A percentile compares a stretch with the other conserved stretches of the same genome.
Evolutionary conservation across 2,888 invertebrate genomes (phyloP).

Genomic region (Bombylius discolor): DNA sequence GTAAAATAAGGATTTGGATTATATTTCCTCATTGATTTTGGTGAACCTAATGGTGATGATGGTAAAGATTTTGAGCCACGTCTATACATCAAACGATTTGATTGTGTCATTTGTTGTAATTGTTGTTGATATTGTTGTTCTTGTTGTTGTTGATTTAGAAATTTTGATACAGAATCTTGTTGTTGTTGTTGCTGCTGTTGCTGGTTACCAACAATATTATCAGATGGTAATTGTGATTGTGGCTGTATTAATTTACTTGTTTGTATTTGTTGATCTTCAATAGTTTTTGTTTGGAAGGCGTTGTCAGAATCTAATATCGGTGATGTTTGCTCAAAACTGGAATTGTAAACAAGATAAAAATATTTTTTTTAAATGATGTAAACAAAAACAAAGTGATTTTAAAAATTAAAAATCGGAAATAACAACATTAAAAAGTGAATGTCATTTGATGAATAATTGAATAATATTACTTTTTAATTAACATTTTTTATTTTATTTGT

Average conservation of each 20-base stretch:
- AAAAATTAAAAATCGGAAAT: background rate
- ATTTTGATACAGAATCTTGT: no score
- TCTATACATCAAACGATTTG: constrained; percentile 25
- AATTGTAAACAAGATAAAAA: constrained; percentile 1
- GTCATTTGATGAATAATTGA: no score
- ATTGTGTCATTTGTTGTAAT: constrained; percentile 21
- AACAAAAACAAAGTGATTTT: no score
- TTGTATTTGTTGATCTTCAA: constrained; percentile 13
- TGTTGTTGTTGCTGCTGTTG: no score
- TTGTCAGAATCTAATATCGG: constrained; percentile 1
- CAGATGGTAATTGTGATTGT: constrained; percentile 18
- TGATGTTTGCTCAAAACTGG: constrained; percentile 9
- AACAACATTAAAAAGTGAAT: background rate
- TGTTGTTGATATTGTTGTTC: background rate
- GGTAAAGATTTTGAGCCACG: constrained; percentile 61
- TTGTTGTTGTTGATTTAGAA: background rate
- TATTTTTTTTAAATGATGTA: background rate
- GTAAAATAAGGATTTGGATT: constrained; percentile 49
- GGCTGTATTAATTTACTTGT: constrained; percentile 14
- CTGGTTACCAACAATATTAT: background rate
- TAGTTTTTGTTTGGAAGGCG: constrained; percentile 11
- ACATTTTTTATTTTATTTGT: no score
- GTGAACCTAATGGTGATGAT: constrained; percentile 52
- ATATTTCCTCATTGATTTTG: constrained; percentile 30
- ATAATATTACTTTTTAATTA: no score